phyloP scores from a whole-genome alignment of 2,888 invertebrate species.

The Cephus pulcher region DNA sequence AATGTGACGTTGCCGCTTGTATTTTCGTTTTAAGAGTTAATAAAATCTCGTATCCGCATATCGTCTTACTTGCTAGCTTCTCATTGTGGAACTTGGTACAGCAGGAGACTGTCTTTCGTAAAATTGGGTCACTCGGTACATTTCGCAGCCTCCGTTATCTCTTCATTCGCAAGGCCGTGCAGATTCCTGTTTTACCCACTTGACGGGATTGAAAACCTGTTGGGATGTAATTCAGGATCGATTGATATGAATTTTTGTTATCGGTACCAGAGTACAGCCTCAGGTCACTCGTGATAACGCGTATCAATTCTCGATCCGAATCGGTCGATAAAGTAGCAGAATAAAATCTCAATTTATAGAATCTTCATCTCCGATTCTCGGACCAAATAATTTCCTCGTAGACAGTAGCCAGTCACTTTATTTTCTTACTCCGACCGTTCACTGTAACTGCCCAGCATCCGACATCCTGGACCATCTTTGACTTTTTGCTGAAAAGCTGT shows the following conservation, averaged over 20 bases:
- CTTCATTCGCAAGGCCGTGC: constrained; percentile 43
- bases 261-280: too few relatives aligned
- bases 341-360: background rate
- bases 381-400: background rate
- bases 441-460: background rate
- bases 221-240: constrained; percentile 25
- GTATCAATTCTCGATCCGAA: background rate
- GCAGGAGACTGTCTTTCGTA: background rate
- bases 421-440: background rate
- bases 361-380: background rate
- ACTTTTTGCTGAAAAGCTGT: background rate
- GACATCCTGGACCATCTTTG: background rate
- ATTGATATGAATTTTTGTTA: background rate
- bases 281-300: too few relatives aligned
- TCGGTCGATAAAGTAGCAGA: background rate
- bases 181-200: constrained; percentile 18
- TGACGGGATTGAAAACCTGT: constrained; percentile 27
- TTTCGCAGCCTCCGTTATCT: constrained; percentile 26
- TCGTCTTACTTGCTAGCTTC: background rate
- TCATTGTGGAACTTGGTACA: background rate
- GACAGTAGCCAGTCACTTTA: background rate
- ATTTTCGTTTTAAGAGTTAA: background rate
- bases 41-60: background rate
- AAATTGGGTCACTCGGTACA: constrained; percentile 40
- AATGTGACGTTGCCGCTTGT: background rate